Evolutionary conservation across 2,888 invertebrate species (phyloP).

Genomic region (Eupelmus urozonus): DNA sequence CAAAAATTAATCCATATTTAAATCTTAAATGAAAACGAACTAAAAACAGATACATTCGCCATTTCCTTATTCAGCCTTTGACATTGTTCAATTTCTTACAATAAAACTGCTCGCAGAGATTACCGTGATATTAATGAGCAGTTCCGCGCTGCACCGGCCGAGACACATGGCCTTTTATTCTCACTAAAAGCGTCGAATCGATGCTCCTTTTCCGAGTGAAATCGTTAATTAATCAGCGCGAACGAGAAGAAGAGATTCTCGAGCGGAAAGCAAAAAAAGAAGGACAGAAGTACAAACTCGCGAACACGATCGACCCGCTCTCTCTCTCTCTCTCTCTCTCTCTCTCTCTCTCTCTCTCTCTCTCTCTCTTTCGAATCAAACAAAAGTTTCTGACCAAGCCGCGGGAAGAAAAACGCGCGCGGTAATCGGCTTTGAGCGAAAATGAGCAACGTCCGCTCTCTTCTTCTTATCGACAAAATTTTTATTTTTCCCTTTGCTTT

Average conservation of each 20-base stretch:
- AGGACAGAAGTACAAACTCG: neutral
- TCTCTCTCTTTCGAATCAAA: neutral
- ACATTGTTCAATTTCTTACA: no score
- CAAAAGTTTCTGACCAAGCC: neutral
- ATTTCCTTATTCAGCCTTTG: no score
- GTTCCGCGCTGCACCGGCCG: no score
- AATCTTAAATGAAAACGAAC: no score
- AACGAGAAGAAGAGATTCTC: conserved; percentile 21
- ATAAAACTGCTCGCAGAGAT: no score
- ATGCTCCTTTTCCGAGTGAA: conserved; percentile 24
- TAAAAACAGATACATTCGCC: no score
- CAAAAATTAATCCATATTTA: no score
- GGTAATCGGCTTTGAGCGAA: conserved; percentile 43
- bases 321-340: neutral
- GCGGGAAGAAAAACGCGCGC: conserved; percentile 4
- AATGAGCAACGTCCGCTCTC: conserved; percentile 39
- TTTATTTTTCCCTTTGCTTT: conserved; percentile 11
- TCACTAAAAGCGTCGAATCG: conserved; percentile 7
- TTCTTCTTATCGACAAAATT: neutral
- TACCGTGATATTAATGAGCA: no score
- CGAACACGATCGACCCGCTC: neutral
- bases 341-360: neutral
- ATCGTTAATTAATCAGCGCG: conserved; percentile 40
- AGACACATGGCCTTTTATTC: neutral
- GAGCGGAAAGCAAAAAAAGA: neutral